Evolutionary conservation across 2,113 vertebrate species (phyloP).

Genomic region (Lagenorhynchus albirostris): DNA sequence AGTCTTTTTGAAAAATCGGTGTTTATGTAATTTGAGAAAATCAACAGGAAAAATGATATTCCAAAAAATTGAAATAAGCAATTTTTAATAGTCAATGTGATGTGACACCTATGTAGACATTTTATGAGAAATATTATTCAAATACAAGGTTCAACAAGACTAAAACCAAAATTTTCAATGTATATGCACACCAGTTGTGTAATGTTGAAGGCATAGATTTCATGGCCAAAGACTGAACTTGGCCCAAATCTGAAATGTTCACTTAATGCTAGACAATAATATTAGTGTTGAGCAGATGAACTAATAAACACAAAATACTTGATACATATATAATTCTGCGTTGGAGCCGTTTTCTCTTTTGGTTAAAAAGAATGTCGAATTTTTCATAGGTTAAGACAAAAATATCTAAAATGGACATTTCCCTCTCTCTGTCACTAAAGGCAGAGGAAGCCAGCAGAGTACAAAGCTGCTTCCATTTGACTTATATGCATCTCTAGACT

Average conservation of each 20-base stretch:
- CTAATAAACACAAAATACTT: neutral
- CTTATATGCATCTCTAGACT: neutral
- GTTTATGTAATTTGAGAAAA: slow-evolving; percentile 33
- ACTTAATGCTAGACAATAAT: neutral
- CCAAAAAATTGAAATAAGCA: neutral
- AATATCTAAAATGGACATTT: neutral
- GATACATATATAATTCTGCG: neutral
- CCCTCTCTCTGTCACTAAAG: neutral
- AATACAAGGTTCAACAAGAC: neutral
- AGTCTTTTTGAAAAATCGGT: neutral
- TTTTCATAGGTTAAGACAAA: neutral
- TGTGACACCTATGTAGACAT: neutral
- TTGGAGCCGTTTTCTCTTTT: neutral
- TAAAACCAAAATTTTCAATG: neutral
- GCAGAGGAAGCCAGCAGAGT: neutral
- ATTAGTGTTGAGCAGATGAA: neutral
- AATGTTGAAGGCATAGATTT: neutral
- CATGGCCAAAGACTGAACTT: neutral
- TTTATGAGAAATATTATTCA: slow-evolving; percentile 5
- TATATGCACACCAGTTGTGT: neutral
- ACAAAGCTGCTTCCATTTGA: neutral
- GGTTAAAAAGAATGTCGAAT: neutral
- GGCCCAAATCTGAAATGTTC: neutral
- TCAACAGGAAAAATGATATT: slow-evolving; percentile 13
- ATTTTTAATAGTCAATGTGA: neutral